phyloP scores from a whole-genome alignment of 1,140 invertebrate species.

The Grapholita molesta region DNA sequence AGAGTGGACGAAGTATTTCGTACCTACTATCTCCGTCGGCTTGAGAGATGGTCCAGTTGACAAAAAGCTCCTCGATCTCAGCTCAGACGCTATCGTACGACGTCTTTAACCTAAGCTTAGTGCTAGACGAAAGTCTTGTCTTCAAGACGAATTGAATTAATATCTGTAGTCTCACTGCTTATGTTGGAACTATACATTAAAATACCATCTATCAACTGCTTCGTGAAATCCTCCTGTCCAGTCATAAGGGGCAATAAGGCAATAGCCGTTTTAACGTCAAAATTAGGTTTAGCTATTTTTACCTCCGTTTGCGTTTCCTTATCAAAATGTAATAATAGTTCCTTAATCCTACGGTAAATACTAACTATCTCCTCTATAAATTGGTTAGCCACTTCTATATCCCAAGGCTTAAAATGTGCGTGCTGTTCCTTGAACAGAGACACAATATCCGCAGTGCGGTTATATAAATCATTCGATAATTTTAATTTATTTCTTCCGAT shows the following conservation, averaged over 20 bases:
- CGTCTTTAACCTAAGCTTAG: conserved; percentile 9
- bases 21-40: no score
- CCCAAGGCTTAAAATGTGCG: neutral
- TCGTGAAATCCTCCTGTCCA: conserved; percentile 21
- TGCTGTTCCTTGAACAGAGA: neutral
- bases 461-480: neutral
- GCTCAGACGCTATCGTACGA: neutral
- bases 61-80: no score
- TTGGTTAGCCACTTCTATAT: neutral
- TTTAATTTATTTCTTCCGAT: neutral
- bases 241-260: conserved; percentile 29
- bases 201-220: conserved; percentile 33
- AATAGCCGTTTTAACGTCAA: conserved; percentile 30
- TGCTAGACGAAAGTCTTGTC: neutral
- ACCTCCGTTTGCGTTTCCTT: neutral
- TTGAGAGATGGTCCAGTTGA: no score
- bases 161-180: neutral
- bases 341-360: neutral
- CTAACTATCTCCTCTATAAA: neutral
- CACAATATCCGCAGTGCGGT: neutral
- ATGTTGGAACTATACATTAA: conserved; percentile 28
- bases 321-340: neutral
- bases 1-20: no score
- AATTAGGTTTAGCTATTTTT: neutral
- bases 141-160: conserved; percentile 19